Evolutionary conservation across 2,888 invertebrate genomes (phyloP).

Genomic region (Dynastes grantii): DNA sequence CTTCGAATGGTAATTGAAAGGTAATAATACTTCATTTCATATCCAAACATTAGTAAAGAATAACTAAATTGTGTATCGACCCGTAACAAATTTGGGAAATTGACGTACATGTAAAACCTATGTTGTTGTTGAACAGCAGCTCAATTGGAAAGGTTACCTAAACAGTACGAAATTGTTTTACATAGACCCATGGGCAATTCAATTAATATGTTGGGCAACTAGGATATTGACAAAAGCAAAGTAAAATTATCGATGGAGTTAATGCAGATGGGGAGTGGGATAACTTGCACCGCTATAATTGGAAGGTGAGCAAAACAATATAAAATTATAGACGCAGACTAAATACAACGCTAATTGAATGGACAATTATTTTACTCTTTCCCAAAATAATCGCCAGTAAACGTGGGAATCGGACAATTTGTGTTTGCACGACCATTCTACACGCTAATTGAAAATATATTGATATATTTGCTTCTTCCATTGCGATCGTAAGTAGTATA

Average conservation of each 20-base stretch:
- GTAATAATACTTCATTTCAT: too few relatives aligned
- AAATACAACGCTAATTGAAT: background rate
- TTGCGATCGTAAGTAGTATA: too few relatives aligned
- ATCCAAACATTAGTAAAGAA: too few relatives aligned
- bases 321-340: too few relatives aligned
- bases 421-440: background rate
- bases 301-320: background rate
- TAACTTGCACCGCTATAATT: background rate
- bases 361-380: background rate
- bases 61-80: too few relatives aligned
- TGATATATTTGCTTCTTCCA: too few relatives aligned
- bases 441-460: background rate
- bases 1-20: too few relatives aligned
- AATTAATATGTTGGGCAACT: background rate
- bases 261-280: background rate
- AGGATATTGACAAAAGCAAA: background rate
- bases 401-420: background rate
- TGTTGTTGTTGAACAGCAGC: background rate
- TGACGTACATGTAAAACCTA: background rate
- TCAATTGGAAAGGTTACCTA: conserved; percentile 2
- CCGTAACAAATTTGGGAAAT: background rate
- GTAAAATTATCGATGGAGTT: background rate
- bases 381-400: background rate
- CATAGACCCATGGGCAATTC: background rate
- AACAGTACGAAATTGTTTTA: background rate